phyloP scores from a whole-genome alignment of 2,113 vertebrate species.

The Mormyrus lacerda region DNA sequence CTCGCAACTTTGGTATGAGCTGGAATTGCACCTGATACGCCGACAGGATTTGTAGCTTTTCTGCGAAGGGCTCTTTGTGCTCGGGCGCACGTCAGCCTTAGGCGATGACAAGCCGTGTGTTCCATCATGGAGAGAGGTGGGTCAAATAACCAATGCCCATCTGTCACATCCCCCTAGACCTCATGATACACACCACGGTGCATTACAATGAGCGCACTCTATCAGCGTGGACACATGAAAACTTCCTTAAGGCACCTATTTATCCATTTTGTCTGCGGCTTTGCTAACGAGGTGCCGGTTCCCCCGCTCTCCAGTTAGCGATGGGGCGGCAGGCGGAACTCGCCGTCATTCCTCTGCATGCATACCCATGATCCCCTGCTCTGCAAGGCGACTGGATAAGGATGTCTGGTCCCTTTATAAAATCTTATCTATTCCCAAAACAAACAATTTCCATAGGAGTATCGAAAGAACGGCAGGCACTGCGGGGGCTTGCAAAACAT shows the following conservation, averaged over 20 bases:
- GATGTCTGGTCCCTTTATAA: neutral
- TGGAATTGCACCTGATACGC: neutral
- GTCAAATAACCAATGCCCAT: constrained; percentile 20
- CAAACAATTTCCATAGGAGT: constrained; percentile 53
- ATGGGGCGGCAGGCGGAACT: neutral
- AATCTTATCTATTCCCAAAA: constrained; percentile 42
- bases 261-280: neutral
- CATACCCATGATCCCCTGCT: constrained; percentile 4
- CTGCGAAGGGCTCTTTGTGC: neutral
- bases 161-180: constrained; percentile 20
- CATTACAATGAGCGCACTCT: constrained; percentile 22
- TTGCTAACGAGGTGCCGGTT: constrained; percentile 19
- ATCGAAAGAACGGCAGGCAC: constrained; percentile 51
- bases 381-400: neutral
- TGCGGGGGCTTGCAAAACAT: neutral
- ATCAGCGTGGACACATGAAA: constrained; percentile 30
- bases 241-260: constrained; percentile 26
- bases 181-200: constrained; percentile 3
- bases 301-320: neutral
- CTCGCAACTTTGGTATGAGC: neutral
- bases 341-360: neutral
- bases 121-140: constrained; percentile 19
- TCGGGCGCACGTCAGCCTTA: neutral
- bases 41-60: neutral
- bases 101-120: constrained; percentile 10